Conservation (phyloP, 2,113 vertebrate species). For the Myotis lucifugus region DNA sequence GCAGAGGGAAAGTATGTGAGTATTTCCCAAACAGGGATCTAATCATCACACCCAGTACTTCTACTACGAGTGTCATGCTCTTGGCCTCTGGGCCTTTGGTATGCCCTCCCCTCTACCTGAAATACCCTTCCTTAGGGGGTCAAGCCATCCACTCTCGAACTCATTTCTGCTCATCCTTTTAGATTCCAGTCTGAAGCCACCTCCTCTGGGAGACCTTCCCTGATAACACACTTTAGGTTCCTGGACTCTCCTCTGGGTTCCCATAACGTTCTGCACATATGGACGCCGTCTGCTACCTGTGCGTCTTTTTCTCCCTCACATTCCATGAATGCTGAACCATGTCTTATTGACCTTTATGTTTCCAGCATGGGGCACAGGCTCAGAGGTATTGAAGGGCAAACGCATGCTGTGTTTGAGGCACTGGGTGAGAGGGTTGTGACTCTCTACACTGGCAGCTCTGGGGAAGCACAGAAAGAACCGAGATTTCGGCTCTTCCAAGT, state of each 20-base stretch:
- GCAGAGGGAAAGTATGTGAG: rapidly evolving
- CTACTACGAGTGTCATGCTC: too few species aligned
- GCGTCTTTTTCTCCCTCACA: not conserved
- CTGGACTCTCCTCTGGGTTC: not conserved
- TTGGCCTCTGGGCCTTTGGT: not conserved
- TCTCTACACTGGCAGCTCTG: not conserved
- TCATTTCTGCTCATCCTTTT: not conserved
- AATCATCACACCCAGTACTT: not conserved
- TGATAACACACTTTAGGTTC: not conserved
- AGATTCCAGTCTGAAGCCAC: not conserved
- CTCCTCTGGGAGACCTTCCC: not conserved
- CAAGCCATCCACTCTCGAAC: not conserved
- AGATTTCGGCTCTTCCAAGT: constrained; percentile 44
- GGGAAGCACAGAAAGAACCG: not conserved
- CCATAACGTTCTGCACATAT: rapidly evolving
- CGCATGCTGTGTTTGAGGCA: not conserved
- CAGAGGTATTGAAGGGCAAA: not conserved
- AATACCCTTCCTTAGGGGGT: not conserved
- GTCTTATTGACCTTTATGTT: not conserved
- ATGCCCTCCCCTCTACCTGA: not conserved
- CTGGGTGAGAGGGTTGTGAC: not conserved
- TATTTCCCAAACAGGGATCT: not conserved
- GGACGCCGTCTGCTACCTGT: not conserved
- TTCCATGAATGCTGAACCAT: not conserved
- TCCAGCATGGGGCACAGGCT: not conserved